A percentile compares a stretch with the other conserved stretches of the same genome.
Evolutionary conservation across 2,888 invertebrate species (phyloP).

Genomic region (Torymus aiolomorphi): DNA sequence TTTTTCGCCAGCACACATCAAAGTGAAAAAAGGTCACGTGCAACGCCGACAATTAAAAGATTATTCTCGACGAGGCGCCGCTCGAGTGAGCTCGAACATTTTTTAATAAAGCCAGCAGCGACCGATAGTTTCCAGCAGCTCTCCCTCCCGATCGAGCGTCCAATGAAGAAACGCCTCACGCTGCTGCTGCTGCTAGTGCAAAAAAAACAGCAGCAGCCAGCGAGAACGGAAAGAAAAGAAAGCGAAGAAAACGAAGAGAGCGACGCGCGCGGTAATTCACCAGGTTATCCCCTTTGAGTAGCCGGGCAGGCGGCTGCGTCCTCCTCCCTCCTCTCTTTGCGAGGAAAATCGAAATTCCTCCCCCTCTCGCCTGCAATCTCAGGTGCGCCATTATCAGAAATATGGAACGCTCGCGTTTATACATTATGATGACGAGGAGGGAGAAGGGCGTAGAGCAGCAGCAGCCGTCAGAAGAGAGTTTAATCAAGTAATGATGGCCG

Average conservation of each 20-base stretch:
- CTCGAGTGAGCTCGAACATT: slow-evolving; percentile 1
- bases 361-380: not conserved
- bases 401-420: slow-evolving; percentile 13
- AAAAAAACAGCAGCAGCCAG: not conserved
- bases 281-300: slow-evolving; percentile 46
- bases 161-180: slow-evolving; percentile 11
- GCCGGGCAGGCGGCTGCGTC: not conserved
- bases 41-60: slow-evolving; percentile 33
- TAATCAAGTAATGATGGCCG: slow-evolving; percentile 47
- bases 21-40: not conserved
- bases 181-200: too few relatives aligned
- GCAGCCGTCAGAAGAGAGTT: slow-evolving; percentile 9
- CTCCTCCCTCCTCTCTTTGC: slow-evolving; percentile 1
- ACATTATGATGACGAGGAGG: not conserved
- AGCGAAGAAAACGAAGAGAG: slow-evolving; percentile 16
- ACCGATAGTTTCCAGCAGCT: slow-evolving; percentile 16
- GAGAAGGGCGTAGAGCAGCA: not conserved
- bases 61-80: slow-evolving; percentile 3
- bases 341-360: slow-evolving; percentile 47
- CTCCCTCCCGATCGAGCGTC: slow-evolving; percentile 15
- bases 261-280: slow-evolving; percentile 43
- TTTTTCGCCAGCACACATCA: not conserved
- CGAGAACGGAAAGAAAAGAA: not conserved
- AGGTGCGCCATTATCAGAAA: slow-evolving; percentile 36
- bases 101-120: slow-evolving; percentile 30